Evolutionary conservation across 2,113 vertebrate species (phyloP), one percentile per base, ranked within the genome.

Genomic region (Ciconia maguari): DNA sequence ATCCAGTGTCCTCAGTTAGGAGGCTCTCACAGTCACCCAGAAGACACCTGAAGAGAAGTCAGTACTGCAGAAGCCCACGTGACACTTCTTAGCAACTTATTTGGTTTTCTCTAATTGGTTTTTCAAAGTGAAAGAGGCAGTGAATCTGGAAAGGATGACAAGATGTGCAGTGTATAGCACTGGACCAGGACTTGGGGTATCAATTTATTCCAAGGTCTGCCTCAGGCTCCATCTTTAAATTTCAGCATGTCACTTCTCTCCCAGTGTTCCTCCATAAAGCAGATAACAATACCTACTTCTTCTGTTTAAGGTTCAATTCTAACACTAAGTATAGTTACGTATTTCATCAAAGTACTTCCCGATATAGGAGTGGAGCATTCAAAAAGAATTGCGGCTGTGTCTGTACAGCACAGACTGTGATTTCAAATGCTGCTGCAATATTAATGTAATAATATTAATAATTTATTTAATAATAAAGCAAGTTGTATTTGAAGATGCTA

Each of bases 391-490:
- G 54, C 60, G 15, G 57, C 19, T 85, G 49, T 21, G 3, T 48
- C 58, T 78, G 12, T 81, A 77, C 24, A 88, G 42, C 9, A 61
- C 44, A 76, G 18, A n/a, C 6, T 64, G 16, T 9, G 24, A 72
- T 70, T 89, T 80, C 41, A 83, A 83, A 32, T 34, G 72, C 61
- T 77, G n/a, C 29, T 88, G 51, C 42, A 89, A 69, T 93, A 71
- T 72, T 90, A 62, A 87, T 62, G 62, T 34, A 42, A 54, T 38
- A 41, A 81, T 61, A 72, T 69, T 38, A 64, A 38, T 60, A 51
- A 68, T 76, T 55, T 72, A 69, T 80, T 81, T 70, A 89, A 77
- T 91, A 68, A 80, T 41, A 76, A 87, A 96, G 20, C 6, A 71
- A 90, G 34, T 30, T 22, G 7, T 42, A 74, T 69, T 88, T 90